Evolutionary conservation across 2,888 invertebrate genomes (phyloP), one percentile per base, ranked within the genome.

Genomic region (Thecocarcelia acutangulata): DNA sequence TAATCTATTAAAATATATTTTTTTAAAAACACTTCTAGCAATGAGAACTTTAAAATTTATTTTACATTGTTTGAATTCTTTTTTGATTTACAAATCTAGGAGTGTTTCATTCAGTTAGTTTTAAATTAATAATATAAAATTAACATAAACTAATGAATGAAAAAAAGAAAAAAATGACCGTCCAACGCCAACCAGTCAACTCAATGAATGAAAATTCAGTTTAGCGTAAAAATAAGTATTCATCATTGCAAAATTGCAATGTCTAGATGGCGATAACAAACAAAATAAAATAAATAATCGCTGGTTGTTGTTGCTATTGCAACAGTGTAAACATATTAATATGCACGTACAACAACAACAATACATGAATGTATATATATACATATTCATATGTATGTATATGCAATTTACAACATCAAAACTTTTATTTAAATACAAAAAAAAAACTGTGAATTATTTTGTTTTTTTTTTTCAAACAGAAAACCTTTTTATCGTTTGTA

Each of bases 211-310:
- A 76, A 69, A 76, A 76, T 54, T 69, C 61, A 69, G 61, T 76
- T 69, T 76, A 76, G 61, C 76, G 69, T 76, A 61, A 76, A 75
- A 76, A 50, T 44, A 76, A 76, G 19, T 44, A 68, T 76, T 61
- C 42, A 68, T 75, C 68, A 76, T 61, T 68, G 68, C 59, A 61
- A 76, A 76, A 76, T 69, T 76, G 61, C 69, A 76, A 46, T 44
- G 69, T 69, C 46, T 69, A 69, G 68, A 69, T 76, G 68, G 76
- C 69, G 76, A 69, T 69, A 76, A 69, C 50, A 61, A 64, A 68
- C 42, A 15, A 58, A 68, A 68, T 52, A 52, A 68, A 50, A 68
- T 59, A 59, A 68, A 52, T 50, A 28, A 44, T 58, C 33, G 50
- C 37, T 72, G 48, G 21, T 15, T 33, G 24, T 61, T 44, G 17